Base-by-base conservation (phyloP, 2,888 invertebrate genomes). In the Epinotia ramella region DNA sequence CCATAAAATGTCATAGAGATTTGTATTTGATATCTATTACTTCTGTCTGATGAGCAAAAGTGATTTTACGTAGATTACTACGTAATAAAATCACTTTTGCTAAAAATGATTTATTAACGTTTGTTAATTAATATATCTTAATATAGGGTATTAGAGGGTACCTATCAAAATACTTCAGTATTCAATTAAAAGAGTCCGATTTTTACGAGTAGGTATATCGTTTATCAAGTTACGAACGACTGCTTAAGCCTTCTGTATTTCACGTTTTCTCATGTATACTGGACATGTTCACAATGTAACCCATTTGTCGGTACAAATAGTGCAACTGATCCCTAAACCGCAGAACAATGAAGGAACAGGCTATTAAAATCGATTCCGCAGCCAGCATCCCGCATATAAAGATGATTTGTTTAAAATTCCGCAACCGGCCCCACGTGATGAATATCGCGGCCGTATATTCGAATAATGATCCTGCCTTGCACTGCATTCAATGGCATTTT, bases 401-500 rank as follows among this genome's bases (percentile, higher is more conserved):
- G 93, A 94, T 94, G 94, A 94, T 94, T 94, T 94, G 93, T 93
- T 92, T 93, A 92, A 93, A 93, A 93, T 90, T 84, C 91, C 86
- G 89, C 89, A 89, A 87, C 89, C 87, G 87, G 87, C 85, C 82
- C 85, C 80, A 83, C 85, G 89, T 93, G 94, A 94, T 94, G 93
- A 91, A 94, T 93, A 94, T 94, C 94, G 87, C 90, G 87, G 88
- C 88, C 91, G 89, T 87, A 89, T 91, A 91, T 91, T 91, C 90
- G 92, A 92, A 94, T 94, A 94, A 94, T 93, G 93, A 94, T 93
- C 91, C 93, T 85, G 89, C 84, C 91, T 90, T 91, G 92, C 91
- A 91, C 92, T 88, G 94, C 89, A 92, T 94, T 94, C 93, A 94
- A 94, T 94, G 91, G 91, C 88, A 93, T 94, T 94, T 94, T 94